Conservation (phyloP, 2,113 vertebrate genomes). For the Ameiurus melas region DNA sequence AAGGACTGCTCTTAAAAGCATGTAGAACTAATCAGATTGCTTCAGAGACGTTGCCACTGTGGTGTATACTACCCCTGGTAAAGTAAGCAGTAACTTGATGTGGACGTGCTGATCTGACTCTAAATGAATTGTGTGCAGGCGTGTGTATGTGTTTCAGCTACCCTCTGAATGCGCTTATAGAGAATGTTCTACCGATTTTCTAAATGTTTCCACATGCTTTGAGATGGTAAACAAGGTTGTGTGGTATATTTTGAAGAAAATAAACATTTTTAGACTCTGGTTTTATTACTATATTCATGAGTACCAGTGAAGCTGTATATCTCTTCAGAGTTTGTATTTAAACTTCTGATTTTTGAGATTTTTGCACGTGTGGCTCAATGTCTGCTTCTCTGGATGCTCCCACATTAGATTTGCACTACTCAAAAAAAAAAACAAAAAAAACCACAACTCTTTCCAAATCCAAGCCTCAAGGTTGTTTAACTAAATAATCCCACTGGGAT, state of each 20-base stretch:
- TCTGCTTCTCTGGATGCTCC: background rate
- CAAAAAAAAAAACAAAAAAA: background rate
- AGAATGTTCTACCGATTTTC: background rate
- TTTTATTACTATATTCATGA: background rate
- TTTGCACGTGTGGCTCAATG: background rate
- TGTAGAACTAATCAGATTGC: background rate
- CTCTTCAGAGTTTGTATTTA: background rate
- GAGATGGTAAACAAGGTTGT: background rate
- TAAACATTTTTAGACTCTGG: background rate
- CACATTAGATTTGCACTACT: background rate
- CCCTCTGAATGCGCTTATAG: background rate
- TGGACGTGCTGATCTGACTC: background rate
- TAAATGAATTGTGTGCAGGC: background rate
- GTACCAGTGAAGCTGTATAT: background rate
- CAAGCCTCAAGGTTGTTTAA: background rate
- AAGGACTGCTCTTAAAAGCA: background rate
- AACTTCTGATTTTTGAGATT: background rate
- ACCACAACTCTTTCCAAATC: background rate
- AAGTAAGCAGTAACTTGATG: background rate
- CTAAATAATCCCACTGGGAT: background rate
- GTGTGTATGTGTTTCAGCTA: constrained; percentile 20
- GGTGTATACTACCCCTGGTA: background rate
- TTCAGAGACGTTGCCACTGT: background rate
- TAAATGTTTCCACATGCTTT: background rate
- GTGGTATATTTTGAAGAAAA: background rate